Evolutionary conservation across 2,888 invertebrate species (phyloP).

Genomic region (Plagodis dolabraria): DNA sequence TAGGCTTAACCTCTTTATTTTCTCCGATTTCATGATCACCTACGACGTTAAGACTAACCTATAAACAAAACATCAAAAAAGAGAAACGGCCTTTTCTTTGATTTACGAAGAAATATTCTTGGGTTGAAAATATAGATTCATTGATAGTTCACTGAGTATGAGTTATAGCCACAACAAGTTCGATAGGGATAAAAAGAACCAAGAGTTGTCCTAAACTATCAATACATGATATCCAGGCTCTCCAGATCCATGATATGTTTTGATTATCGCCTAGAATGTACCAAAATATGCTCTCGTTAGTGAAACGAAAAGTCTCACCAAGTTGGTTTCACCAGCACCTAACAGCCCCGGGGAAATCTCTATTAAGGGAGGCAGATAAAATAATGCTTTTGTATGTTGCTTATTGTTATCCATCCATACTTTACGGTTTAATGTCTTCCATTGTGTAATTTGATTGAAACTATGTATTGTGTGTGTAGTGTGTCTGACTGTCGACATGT

Average conservation of each 20-base stretch:
- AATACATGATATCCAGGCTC: constrained; percentile 31
- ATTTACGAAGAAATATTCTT: too few relatives aligned
- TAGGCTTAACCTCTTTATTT: too few relatives aligned
- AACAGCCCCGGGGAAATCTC: constrained; percentile 53
- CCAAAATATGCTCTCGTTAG: constrained; percentile 13
- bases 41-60: too few relatives aligned
- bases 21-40: too few relatives aligned
- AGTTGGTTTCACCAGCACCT: constrained; percentile 29
- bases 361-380: constrained; percentile 51
- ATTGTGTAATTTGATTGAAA: constrained; percentile 24
- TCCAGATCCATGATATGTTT: constrained; percentile 26
- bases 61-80: too few relatives aligned
- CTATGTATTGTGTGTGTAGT: constrained; percentile 12
- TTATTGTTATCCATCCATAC: constrained; percentile 45
- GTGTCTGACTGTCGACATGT: constrained; percentile 8
- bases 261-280: constrained; percentile 11
- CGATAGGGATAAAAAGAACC: constrained; percentile 42
- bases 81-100: too few relatives aligned
- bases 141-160: constrained; percentile 29
- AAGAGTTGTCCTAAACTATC: constrained; percentile 35
- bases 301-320: constrained; percentile 23
- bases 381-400: constrained; percentile 50
- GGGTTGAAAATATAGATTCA: too few relatives aligned
- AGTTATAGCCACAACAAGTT: constrained; percentile 41
- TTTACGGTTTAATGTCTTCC: constrained; percentile 34